Conservation (phyloP, 1,140 invertebrate species). For the Planococcus citri region DNA sequence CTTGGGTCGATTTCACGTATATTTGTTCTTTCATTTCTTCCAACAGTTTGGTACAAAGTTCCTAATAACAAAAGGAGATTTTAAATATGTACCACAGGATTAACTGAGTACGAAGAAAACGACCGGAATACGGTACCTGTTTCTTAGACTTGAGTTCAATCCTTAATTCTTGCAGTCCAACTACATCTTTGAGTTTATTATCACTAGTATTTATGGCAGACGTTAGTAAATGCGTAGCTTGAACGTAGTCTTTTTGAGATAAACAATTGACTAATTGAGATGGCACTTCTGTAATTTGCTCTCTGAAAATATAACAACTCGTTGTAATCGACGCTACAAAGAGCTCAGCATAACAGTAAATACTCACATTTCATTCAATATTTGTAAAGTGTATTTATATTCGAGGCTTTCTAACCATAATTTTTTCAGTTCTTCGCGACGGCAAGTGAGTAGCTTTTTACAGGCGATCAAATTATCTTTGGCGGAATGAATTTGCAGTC, state of each 20-base stretch:
- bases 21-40: constrained; percentile 62
- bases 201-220: constrained; percentile 52
- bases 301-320: constrained; percentile 39
- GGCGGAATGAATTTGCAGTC: constrained; percentile 68
- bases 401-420: constrained; percentile 86
- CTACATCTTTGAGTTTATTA: constrained; percentile 59
- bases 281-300: constrained; percentile 65
- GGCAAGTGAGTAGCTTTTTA: constrained; percentile 77
- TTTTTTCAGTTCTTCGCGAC: constrained; percentile 82
- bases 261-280: constrained; percentile 56
- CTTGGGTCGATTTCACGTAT: constrained; percentile 50
- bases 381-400: constrained; percentile 75
- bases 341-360: not conserved
- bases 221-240: constrained; percentile 70
- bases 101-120: not conserved
- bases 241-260: constrained; percentile 65
- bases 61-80: constrained; percentile 39
- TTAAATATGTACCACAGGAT: constrained; percentile 22
- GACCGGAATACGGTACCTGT: constrained; percentile 38
- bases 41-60: constrained; percentile 53
- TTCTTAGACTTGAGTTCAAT: constrained; percentile 56
- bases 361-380: constrained; percentile 34
- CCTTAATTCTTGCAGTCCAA: constrained; percentile 65
- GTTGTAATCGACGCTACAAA: constrained; percentile 19
- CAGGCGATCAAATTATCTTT: constrained; percentile 83